Evolutionary conservation across 2,797 vertebrate species (phyloP), one percentile per base, ranked within the genome.

Genomic region (Cirrhinus molitorella): DNA sequence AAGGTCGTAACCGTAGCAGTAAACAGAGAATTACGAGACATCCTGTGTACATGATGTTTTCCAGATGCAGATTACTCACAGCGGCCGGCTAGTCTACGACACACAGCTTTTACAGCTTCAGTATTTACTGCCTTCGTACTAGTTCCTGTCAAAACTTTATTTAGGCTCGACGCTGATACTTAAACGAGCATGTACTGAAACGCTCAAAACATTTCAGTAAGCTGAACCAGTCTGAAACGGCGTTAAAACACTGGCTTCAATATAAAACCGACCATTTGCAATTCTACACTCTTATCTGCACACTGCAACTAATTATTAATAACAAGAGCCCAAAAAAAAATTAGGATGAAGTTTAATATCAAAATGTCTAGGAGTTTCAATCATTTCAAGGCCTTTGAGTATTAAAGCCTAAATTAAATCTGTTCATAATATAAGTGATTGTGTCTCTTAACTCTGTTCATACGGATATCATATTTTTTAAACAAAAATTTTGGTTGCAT

Each of bases 1-100:
- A 79, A 67, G 71, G 71, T 73, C 28, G 19, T 67, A 53, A 61
- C 59, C 76, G 49, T 49, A 53, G 34, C 28, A 68, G 57, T 67
- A 51, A 57, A 80, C 77, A 37, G 21, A 28, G 68, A 37, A 14
- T 53, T 34, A 73, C 71, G 28, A 73, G 49, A 73, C 47, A 34
- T 73, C 49, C 47, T 34, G 47, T 34, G 49, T 34, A 37, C 28
- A 34, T 53, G 28, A 74, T 34, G 49, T 14, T 37, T 34, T 55
- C 71, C 49, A 74, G 71, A 74, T 16, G 19, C 49, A 74, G 71
- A 74, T 37, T n/a, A 3, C 49, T 53, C 17, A 37, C 11, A 5
- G 45, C 14, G 43, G 43, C n/a, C 2, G 2, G 3, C 43, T 5
- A 14, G 43, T 28, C 34, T 40, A n/a, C 34, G 17, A 34, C 17